Evolutionary conservation across 2,888 invertebrate genomes (phyloP).

Genomic region (Lasius platythorax): DNA sequence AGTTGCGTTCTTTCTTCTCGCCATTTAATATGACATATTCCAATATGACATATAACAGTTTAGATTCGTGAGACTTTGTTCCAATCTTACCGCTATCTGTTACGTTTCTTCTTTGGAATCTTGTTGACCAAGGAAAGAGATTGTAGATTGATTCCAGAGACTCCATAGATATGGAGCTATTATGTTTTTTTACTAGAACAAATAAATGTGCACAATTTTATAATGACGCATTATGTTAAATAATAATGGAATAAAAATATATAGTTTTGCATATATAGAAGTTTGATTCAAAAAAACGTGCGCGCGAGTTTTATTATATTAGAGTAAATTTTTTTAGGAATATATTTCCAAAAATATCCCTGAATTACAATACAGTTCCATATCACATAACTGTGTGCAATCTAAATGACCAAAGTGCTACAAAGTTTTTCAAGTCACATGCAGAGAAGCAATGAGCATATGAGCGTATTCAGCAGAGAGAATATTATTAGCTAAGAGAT

Average conservation of each 20-base stretch:
- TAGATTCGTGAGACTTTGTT: neutral
- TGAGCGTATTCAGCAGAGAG: neutral
- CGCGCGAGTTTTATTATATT: neutral
- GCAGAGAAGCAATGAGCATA: slow-evolving; percentile 5
- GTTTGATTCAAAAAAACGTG: neutral
- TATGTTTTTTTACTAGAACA: slow-evolving; percentile 78
- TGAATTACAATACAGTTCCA: neutral
- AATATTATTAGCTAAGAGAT: slow-evolving; percentile 11
- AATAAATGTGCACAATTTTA: slow-evolving; percentile 37
- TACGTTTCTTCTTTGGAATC: slow-evolving; percentile 61
- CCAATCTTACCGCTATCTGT: slow-evolving; percentile 58
- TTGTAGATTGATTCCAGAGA: slow-evolving; percentile 77
- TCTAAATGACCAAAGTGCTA: neutral
- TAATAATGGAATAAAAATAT: neutral
- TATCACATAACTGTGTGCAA: neutral
- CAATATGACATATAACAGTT: neutral
- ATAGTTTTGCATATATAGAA: slow-evolving; percentile 24
- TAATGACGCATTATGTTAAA: slow-evolving; percentile 20
- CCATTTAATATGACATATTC: neutral
- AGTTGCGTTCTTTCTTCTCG: neutral
- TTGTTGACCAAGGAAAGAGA: slow-evolving; percentile 71
- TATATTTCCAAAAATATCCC: neutral
- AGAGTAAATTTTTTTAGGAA: neutral
- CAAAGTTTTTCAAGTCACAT: slow-evolving; percentile 7
- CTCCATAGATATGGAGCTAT: slow-evolving; percentile 76